Evolutionary conservation across 2,113 vertebrate genomes (phyloP).

Genomic region (Isurus oxyrinchus): DNA sequence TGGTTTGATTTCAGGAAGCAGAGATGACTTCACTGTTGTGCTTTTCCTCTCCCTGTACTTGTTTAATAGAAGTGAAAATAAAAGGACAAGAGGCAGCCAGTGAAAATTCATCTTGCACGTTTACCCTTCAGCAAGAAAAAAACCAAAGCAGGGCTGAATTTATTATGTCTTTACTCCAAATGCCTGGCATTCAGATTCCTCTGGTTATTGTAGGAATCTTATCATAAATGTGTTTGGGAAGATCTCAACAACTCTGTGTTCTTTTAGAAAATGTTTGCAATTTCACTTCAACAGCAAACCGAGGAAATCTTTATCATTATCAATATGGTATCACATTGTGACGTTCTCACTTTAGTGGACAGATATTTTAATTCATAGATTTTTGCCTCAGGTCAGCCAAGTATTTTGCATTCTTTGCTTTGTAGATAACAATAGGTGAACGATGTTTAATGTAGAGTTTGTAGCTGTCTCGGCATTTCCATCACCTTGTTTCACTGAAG

Average conservation of each 20-base stretch:
- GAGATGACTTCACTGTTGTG: not conserved
- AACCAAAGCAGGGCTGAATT: not conserved
- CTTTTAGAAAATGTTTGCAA: not conserved
- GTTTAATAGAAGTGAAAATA: not conserved
- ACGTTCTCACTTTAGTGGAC: no score
- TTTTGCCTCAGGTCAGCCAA: no score
- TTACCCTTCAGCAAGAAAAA: not conserved
- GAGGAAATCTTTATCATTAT: no score
- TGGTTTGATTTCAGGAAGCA: no score
- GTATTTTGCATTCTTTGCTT: no score
- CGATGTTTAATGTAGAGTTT: no score
- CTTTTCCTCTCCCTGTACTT: not conserved
- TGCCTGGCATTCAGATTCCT: not conserved
- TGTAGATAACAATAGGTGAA: no score
- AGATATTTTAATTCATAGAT: no score
- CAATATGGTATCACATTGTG: no score
- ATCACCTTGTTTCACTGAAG: not conserved
- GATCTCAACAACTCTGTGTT: not conserved
- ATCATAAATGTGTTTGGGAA: not conserved
- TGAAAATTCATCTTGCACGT: not conserved
- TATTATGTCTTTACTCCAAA: not conserved
- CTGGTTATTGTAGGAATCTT: not conserved
- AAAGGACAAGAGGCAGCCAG: not conserved
- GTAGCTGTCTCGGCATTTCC: no score
- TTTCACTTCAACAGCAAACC: not conserved